Conservation (phyloP, 2,888 invertebrate genomes). For the Apotomis capreana region DNA sequence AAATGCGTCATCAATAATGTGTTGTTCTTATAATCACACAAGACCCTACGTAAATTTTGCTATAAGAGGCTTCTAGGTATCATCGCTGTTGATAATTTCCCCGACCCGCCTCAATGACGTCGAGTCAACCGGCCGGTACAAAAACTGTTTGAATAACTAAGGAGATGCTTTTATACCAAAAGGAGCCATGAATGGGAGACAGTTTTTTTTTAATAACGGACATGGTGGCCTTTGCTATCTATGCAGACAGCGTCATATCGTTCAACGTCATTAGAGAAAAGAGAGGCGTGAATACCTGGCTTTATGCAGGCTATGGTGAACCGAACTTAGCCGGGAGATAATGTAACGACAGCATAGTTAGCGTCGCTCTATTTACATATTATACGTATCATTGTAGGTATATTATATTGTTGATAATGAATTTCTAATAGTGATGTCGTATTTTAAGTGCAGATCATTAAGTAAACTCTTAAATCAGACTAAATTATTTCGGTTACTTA, state of each 20-base stretch:
- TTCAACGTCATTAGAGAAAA: slow-evolving; percentile 76
- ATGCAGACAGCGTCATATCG: slow-evolving; percentile 72
- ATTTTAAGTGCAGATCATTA: too few relatives aligned
- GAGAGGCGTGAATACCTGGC: slow-evolving; percentile 62
- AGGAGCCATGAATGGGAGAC: slow-evolving; percentile 71
- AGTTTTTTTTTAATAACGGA: slow-evolving; percentile 74
- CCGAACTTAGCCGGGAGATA: neutral
- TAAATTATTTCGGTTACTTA: too few relatives aligned
- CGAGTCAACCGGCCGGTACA: slow-evolving; percentile 58
- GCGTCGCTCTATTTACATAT: too few relatives aligned
- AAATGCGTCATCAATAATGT: too few relatives aligned
- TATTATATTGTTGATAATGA: too few relatives aligned
- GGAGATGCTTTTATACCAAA: slow-evolving; percentile 71
- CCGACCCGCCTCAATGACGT: slow-evolving; percentile 14
- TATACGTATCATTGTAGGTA: too few relatives aligned
- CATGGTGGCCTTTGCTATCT: slow-evolving; percentile 64
- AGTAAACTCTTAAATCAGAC: too few relatives aligned
- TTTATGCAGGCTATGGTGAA: slow-evolving; percentile 45
- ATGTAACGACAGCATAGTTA: neutral
- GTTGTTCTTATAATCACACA: too few relatives aligned
- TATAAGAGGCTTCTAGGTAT: neutral
- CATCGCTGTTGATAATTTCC: slow-evolving; percentile 4
- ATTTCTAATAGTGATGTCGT: too few relatives aligned
- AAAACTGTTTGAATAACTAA: slow-evolving; percentile 77
- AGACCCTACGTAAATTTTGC: neutral